These are phyloP conservation scores for Sebastes oblongus DNA, from an alignment of 2,797 vertebrate genomes.

Conservation along the genomic window DNA sequence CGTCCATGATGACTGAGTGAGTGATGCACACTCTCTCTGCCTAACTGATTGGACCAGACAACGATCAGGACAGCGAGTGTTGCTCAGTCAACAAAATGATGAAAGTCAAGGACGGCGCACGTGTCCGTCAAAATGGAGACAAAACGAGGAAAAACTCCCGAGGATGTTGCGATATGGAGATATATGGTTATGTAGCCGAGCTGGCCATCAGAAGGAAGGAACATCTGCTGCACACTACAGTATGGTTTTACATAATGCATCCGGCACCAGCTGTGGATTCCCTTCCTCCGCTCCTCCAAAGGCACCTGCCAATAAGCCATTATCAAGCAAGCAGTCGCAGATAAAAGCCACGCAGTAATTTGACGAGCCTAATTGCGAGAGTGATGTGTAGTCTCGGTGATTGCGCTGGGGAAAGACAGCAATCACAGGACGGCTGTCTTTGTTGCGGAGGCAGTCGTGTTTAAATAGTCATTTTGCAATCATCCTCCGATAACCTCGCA, in stretches of 20 bases:
- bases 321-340: slow-evolving; percentile 36
- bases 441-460: not conserved
- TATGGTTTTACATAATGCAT: slow-evolving; percentile 53
- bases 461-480: slow-evolving; percentile 38
- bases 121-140: slow-evolving; percentile 22
- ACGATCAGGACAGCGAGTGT: slow-evolving; percentile 13
- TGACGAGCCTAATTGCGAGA: slow-evolving; percentile 60
- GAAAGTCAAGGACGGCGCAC: slow-evolving; percentile 26
- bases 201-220: not conserved
- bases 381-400: slow-evolving; percentile 47
- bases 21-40: not conserved
- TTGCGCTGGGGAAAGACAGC: slow-evolving; percentile 41
- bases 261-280: slow-evolving; percentile 50
- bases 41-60: slow-evolving; percentile 19
- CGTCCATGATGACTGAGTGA: slow-evolving; percentile 23
- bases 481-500: slow-evolving; percentile 1
- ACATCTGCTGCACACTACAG: slow-evolving; percentile 54
- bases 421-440: slow-evolving; percentile 30
- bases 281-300: slow-evolving; percentile 12
- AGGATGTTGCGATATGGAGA: slow-evolving; percentile 21
- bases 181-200: slow-evolving; percentile 7
- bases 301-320: slow-evolving; percentile 61
- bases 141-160: not conserved
- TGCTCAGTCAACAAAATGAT: slow-evolving; percentile 15
- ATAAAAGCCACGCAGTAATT: slow-evolving; percentile 44